Conservation (phyloP, 2,888 invertebrate species). For the Rhogogaster chlorosoma region DNA sequence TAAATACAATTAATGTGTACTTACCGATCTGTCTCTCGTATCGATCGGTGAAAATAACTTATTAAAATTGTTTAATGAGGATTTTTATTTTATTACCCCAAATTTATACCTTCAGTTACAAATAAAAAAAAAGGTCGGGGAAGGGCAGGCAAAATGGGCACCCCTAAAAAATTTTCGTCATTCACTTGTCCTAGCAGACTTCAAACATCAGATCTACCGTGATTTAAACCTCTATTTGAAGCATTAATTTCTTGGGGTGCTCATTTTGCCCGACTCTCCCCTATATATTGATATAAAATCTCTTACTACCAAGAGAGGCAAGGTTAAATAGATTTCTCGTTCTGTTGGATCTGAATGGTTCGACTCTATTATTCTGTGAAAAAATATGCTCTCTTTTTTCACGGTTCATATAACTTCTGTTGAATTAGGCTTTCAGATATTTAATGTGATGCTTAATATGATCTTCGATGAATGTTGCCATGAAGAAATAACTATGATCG, state of each 20-base stretch:
- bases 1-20: background rate
- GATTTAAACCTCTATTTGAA: too few species aligned
- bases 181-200: too few species aligned
- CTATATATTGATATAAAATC: too few species aligned
- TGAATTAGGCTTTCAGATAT: slow-evolving; percentile 81
- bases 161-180: too few species aligned
- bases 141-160: too few species aligned
- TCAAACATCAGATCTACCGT: too few species aligned
- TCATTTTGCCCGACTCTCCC: too few species aligned
- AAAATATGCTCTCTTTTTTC: background rate
- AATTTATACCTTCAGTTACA: background rate
- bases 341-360: background rate
- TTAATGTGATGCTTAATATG: slow-evolving; percentile 95
- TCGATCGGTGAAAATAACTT: background rate
- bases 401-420: background rate
- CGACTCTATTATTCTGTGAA: background rate
- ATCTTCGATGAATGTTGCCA: slow-evolving; percentile 94
- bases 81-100: background rate
- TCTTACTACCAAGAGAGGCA: background rate
- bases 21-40: background rate
- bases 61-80: slow-evolving; percentile 4
- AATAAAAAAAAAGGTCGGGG: background rate
- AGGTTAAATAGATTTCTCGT: background rate
- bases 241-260: too few species aligned
- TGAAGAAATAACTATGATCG: slow-evolving; percentile 97